Percentiles rank a stretch among this genome's conserved stretches.
Conservation (phyloP, 2,113 vertebrate genomes). For the Phrynosoma blainvillii region DNA sequence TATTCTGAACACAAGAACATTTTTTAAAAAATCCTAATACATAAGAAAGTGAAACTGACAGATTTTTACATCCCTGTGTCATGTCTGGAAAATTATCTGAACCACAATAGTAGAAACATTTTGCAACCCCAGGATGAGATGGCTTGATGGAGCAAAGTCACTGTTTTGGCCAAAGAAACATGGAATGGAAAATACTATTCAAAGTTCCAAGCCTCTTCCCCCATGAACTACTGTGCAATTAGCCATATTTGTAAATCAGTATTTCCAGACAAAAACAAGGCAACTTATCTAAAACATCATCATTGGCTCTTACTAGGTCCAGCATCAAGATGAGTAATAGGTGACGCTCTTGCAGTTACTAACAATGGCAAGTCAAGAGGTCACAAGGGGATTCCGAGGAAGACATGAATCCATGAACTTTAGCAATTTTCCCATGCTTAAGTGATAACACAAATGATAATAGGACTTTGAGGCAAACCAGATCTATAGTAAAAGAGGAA, state of each 20-base stretch:
- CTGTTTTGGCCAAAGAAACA: constrained; percentile 70
- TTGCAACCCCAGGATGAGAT: constrained; percentile 52
- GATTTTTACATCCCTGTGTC: not conserved
- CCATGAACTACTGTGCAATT: constrained; percentile 32
- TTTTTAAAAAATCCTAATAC: no score
- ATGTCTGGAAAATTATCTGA: constrained; percentile 62
- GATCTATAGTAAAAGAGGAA: not conserved
- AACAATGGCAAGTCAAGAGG: not conserved
- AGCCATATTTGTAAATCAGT: constrained; percentile 40
- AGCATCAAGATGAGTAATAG: constrained; percentile 9
- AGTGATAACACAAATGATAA: not conserved
- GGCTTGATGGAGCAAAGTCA: constrained; percentile 51
- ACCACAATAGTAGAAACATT: constrained; percentile 56
- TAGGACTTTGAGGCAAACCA: not conserved
- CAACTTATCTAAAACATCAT: not conserved
- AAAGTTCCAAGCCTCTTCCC: constrained; percentile 15
- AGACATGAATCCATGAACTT: not conserved
- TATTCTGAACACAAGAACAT: no score
- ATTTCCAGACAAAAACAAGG: constrained; percentile 38
- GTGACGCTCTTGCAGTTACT: not conserved
- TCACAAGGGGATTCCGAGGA: no score
- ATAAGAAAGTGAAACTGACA: no score
- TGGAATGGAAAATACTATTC: constrained; percentile 60
- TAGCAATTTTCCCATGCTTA: not conserved
- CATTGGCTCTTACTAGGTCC: constrained; percentile 44